These are phyloP conservation scores for Crocidura indochinensis DNA, from an alignment of 2,797 vertebrate species.

Conservation along the genomic window DNA sequence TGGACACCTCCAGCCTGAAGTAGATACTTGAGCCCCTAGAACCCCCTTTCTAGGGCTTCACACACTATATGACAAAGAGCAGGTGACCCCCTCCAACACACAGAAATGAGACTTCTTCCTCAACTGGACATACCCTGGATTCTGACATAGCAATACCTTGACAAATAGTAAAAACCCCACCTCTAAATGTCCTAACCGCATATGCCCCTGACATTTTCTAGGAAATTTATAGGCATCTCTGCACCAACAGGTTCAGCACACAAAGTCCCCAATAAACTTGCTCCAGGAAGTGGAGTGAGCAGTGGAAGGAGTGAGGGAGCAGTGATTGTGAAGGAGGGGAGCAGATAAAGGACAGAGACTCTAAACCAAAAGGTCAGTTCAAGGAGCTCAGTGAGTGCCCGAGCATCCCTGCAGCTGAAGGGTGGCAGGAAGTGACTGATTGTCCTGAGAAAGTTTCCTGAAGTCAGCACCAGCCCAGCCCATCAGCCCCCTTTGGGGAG, in stretches of 20 bases:
- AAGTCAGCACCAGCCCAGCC: constrained; percentile 11
- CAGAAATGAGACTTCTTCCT: too few species aligned
- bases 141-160: background rate
- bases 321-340: background rate
- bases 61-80: background rate
- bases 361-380: constrained; percentile 29
- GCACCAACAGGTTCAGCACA: background rate
- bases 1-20: background rate
- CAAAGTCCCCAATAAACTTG: background rate
- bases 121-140: background rate
- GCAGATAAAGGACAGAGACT: background rate
- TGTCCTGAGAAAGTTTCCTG: constrained; percentile 53
- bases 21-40: too few species aligned
- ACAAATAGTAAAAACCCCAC: too few species aligned
- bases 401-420: background rate
- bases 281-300: background rate
- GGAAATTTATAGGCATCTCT: background rate
- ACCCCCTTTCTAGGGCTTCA: background rate
- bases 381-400: constrained; percentile 3
- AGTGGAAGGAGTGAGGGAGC: background rate
- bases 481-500: constrained; percentile 41
- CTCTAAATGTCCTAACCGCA: too few species aligned
- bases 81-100: background rate
- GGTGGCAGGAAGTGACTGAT: constrained; percentile 55
- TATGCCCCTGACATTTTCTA: too few species aligned